A percentile compares a stretch with the other conserved stretches of the same genome.
These are phyloP conservation scores for Dendrolimus punctatus DNA, from an alignment of 1,140 invertebrate genomes.

Conservation along the genomic window DNA sequence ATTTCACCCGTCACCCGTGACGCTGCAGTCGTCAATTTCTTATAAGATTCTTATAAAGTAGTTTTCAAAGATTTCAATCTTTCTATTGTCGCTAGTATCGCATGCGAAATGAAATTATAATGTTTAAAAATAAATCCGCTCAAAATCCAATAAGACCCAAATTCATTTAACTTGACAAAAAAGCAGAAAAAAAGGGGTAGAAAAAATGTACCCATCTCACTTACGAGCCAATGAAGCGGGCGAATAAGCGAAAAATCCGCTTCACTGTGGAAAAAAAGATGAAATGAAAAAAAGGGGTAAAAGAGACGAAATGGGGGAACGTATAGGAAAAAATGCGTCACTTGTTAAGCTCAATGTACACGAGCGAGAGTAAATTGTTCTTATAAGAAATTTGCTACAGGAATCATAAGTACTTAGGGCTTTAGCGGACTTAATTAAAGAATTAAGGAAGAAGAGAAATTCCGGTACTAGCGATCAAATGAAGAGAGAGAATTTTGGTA, in stretches of 20 bases:
- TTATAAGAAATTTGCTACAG: too few relatives aligned
- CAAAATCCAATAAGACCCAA: constrained; percentile 48
- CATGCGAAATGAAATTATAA: constrained; percentile 15
- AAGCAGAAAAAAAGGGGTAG: constrained; percentile 25
- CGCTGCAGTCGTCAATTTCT: too few relatives aligned
- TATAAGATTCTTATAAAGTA: too few relatives aligned
- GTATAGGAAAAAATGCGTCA: constrained; percentile 42
- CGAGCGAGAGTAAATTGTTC: too few relatives aligned
- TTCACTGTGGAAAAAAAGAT: constrained; percentile 62
- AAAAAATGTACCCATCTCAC: constrained; percentile 52
- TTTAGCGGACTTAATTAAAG: too few relatives aligned
- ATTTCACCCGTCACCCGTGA: constrained; percentile 7
- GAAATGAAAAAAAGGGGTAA: constrained; percentile 52
- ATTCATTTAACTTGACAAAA: constrained; percentile 45
- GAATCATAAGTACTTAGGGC: too few relatives aligned
- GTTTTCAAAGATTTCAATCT: neutral
- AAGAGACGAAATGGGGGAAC: constrained; percentile 24
- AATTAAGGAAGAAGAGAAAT: too few relatives aligned
- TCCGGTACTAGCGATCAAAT: too few relatives aligned
- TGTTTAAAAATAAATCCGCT: constrained; percentile 25
- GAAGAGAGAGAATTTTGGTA: too few relatives aligned
- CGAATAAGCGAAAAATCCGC: constrained; percentile 69
- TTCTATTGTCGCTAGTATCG: constrained; percentile 12
- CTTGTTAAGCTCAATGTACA: constrained; percentile 14
- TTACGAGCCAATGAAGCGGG: constrained; percentile 68